phyloP scores from a whole-genome alignment of 2,888 invertebrate species.

The Parnassius mnemosyne region DNA sequence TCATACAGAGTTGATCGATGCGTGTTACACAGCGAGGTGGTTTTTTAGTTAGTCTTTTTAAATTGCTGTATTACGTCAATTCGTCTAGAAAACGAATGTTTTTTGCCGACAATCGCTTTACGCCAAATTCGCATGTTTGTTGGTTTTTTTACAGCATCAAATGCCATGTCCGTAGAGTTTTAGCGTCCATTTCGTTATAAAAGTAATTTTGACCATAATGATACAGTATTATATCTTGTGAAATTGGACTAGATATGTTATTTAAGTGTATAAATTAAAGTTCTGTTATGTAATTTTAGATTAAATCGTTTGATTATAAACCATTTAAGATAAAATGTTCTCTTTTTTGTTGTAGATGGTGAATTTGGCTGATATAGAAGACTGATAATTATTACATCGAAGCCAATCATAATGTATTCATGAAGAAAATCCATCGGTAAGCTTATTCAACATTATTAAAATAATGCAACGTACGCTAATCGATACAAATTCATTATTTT shows the following conservation, averaged over 20 bases:
- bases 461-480: constrained; percentile 20
- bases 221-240: constrained; percentile 29
- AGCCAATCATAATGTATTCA: constrained; percentile 65
- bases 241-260: constrained; percentile 43
- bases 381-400: constrained; percentile 67
- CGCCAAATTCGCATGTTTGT: constrained; percentile 63
- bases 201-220: constrained; percentile 55
- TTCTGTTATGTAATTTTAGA: constrained; percentile 21
- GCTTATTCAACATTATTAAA: constrained; percentile 27
- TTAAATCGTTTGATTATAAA: constrained; percentile 33
- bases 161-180: constrained; percentile 42
- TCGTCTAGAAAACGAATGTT: constrained; percentile 60
- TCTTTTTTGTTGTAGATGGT: constrained; percentile 68
- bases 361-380: constrained; percentile 64
- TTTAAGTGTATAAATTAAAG: constrained; percentile 30
- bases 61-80: constrained; percentile 75
- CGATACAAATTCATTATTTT: constrained; percentile 44
- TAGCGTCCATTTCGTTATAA: constrained; percentile 53
- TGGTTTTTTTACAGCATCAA: constrained; percentile 46
- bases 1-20: constrained; percentile 74
- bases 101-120: constrained; percentile 57
- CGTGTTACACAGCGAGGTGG: constrained; percentile 58
- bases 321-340: constrained; percentile 41
- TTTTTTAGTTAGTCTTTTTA: constrained; percentile 72
- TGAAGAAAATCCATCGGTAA: constrained; percentile 62